A percentile compares a stretch with the other conserved stretches of the same genome.
phyloP scores from a whole-genome alignment of 2,888 invertebrate species.

The Thelaira solivaga region DNA sequence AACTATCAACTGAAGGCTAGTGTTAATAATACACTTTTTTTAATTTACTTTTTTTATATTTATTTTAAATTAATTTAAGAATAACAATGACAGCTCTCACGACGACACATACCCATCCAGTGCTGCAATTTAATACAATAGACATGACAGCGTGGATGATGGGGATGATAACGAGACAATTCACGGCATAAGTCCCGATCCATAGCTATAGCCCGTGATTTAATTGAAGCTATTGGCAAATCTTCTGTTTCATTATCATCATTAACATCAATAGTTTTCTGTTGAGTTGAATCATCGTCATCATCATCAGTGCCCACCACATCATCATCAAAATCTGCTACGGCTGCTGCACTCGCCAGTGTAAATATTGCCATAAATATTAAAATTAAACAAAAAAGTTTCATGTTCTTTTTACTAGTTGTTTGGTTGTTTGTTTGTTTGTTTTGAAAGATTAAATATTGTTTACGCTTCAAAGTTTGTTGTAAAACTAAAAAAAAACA shows the following conservation, averaged over 20 bases:
- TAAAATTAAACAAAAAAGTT: constrained; percentile 37
- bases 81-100: constrained; percentile 72
- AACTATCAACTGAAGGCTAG: too few species aligned
- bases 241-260: constrained; percentile 29
- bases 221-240: constrained; percentile 69
- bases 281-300: neutral
- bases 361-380: constrained; percentile 37
- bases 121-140: constrained; percentile 73
- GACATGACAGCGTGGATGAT: constrained; percentile 71
- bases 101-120: constrained; percentile 75
- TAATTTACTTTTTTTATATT: neutral
- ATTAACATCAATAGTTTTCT: constrained; percentile 16
- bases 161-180: constrained; percentile 71
- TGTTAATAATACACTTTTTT: too few species aligned
- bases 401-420: constrained; percentile 41
- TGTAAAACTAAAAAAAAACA: constrained; percentile 37
- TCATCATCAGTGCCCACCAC: neutral
- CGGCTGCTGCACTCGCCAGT: constrained; percentile 3
- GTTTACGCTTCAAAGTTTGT: constrained; percentile 38
- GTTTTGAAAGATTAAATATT: neutral
- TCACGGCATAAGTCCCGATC: constrained; percentile 70
- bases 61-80: constrained; percentile 63
- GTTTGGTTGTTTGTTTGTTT: neutral
- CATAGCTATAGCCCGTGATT: constrained; percentile 71
- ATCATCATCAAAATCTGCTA: constrained; percentile 18